Base-by-base conservation (phyloP, 2,797 vertebrate species). In the Natrix natrix region DNA sequence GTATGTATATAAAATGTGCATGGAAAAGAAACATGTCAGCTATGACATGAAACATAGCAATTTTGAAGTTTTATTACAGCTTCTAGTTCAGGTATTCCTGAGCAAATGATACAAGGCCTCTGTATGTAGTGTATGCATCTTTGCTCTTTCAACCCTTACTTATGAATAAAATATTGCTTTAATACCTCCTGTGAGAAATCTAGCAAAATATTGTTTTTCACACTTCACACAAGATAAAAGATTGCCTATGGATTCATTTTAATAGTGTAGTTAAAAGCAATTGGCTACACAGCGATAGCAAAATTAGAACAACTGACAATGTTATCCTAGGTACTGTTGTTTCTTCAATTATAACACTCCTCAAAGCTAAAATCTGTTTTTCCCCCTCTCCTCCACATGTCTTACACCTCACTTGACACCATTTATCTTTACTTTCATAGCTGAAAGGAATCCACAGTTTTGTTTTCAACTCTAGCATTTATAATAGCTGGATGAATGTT, bases 381-480 rank as follows among this genome's bases (percentile, higher is more conserved):
- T 2, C 1, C 26, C 26, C 28, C 17, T 24, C 43, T 57, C 37
- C 48, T 55, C 63, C 24, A 10, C 12, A 13, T 83, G 20, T 61
- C 37, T 60, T 48, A 90, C 74, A 43, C 37, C 24, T 88, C 17
- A 10, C 54, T 69, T 90, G 52, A 14, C 54, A 87, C 55, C 14
- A 92, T 88, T 54, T 69, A 78, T 92, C 28, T 89, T 89, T 89
- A 56, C 37, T 7, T 66, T 87, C 54, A 66, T 55, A 93, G 52
- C 13, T 88, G 61, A 56, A 17, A 74, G 52, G 63, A 88, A 63
- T 92, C 52, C 28, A 78, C 74, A 56, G 54, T 57, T 74, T 26
- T 63, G 57, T 43, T 66, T 90, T 59, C 16, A 74, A 55, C 17
- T 7, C n/a, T 91, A 54, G 22, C 54, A 54, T 60, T 54, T 91